phyloP scores from a whole-genome alignment of 2,113 vertebrate genomes.

The Hypocryptadius cinnamomeus region DNA sequence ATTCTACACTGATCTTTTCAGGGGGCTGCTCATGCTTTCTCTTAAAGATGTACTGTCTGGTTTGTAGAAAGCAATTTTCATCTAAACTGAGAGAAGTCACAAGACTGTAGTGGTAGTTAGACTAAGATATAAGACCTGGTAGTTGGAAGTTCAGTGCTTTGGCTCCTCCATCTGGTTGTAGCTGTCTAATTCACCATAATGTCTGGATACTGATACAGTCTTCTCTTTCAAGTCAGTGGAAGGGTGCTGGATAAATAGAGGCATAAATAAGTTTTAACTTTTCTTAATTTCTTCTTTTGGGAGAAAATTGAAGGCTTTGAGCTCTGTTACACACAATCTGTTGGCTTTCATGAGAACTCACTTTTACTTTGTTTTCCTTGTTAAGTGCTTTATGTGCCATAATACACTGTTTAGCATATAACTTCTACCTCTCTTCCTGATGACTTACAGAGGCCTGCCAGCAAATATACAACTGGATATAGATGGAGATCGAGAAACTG shows the following conservation, averaged over 20 bases:
- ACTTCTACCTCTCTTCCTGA: not conserved
- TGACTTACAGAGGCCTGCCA: constrained; percentile 80
- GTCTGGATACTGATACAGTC: not conserved
- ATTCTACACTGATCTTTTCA: not conserved
- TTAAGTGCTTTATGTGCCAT: not conserved
- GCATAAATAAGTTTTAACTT: not conserved
- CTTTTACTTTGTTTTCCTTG: not conserved
- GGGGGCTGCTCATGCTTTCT: not conserved
- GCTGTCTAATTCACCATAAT: not conserved
- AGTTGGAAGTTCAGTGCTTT: not conserved
- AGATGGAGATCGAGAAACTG: constrained; percentile 93
- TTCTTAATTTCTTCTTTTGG: not conserved
- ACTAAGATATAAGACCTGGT: not conserved
- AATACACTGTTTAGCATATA: not conserved
- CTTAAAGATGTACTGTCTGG: not conserved
- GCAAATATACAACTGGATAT: constrained; percentile 98
- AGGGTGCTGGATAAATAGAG: not conserved
- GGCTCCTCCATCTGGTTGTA: constrained; percentile 50
- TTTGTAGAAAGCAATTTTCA: not conserved
- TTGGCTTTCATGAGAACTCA: not conserved
- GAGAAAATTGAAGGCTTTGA: not conserved
- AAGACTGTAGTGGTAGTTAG: not conserved
- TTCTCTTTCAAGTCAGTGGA: not conserved
- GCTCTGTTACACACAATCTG: not conserved
- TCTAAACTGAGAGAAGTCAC: not conserved